phyloP scores from a whole-genome alignment of 2,888 invertebrate genomes.

The Ectemnius lituratus region DNA sequence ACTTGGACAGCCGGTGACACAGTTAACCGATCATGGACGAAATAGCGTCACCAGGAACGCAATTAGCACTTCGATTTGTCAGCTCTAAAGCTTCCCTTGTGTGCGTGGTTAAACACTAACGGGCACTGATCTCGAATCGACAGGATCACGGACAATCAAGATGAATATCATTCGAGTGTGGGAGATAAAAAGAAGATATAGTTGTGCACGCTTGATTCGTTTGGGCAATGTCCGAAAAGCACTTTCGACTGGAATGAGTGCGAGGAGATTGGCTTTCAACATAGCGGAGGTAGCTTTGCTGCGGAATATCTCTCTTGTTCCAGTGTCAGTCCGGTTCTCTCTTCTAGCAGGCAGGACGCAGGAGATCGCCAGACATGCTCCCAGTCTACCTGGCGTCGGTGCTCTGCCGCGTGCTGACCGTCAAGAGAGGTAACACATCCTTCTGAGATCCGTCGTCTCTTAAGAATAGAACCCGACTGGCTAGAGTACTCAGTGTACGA shows the following conservation, averaged over 20 bases:
- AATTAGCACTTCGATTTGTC: constrained; percentile 34
- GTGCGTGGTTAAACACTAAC: too few species aligned
- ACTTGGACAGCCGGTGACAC: constrained; percentile 29
- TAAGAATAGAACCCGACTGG: too few species aligned
- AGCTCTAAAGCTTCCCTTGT: constrained; percentile 19
- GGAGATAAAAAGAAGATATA: too few species aligned
- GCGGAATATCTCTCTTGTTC: constrained; percentile 46
- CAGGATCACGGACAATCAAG: too few species aligned
- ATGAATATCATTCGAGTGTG: too few species aligned
- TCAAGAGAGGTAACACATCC: constrained; percentile 63
- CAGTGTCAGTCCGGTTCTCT: constrained; percentile 1
- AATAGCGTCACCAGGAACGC: constrained; percentile 27
- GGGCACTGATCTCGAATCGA: too few species aligned
- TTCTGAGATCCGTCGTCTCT: too few species aligned
- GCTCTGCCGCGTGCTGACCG: constrained; percentile 69
- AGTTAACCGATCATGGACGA: constrained; percentile 12
- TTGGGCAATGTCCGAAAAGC: too few species aligned
- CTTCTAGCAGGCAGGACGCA: background rate
- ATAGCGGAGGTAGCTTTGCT: constrained; percentile 63
- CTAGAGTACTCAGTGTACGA: too few species aligned
- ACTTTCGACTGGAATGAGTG: background rate
- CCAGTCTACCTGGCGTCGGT: constrained; percentile 67
- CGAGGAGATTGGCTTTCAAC: constrained; percentile 55
- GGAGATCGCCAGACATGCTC: constrained; percentile 48
- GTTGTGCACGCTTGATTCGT: too few species aligned